These are phyloP conservation scores for Mimachlamys varia DNA, from an alignment of 2,888 invertebrate species.

Conservation along the genomic window DNA sequence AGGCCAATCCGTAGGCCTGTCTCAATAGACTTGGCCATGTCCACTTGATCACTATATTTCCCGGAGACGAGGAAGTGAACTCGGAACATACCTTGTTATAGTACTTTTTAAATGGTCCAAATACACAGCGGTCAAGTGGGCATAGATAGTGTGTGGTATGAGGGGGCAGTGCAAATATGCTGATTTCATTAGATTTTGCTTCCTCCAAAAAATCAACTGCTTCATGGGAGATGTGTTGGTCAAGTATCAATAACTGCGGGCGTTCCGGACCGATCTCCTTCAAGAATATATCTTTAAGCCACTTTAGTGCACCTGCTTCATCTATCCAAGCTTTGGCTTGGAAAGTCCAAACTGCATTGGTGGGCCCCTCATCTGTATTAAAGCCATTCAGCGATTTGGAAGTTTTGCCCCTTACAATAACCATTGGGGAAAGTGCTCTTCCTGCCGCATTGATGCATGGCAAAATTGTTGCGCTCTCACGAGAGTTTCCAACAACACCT, in stretches of 20 bases:
- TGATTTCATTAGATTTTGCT: background rate
- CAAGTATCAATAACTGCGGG: constrained; percentile 37
- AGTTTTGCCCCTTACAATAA: constrained; percentile 44
- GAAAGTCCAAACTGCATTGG: constrained; percentile 32
- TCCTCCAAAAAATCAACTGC: constrained; percentile 7
- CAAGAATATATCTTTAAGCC: constrained; percentile 18
- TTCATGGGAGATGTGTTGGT: constrained; percentile 24
- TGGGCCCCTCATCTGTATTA: background rate
- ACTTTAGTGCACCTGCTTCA: background rate
- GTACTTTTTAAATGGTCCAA: constrained; percentile 35
- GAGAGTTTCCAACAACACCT: background rate
- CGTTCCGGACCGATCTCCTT: background rate
- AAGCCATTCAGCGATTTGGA: constrained; percentile 40
- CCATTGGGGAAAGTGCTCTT: constrained; percentile 36
- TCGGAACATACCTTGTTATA: constrained; percentile 22
- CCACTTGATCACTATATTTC: constrained; percentile 2
- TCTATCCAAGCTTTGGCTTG: constrained; percentile 34
- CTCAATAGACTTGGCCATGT: constrained; percentile 28
- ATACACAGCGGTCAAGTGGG: constrained; percentile 35
- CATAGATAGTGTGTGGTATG: constrained; percentile 36
- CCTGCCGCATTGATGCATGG: too few species aligned
- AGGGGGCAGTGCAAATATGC: constrained; percentile 18
- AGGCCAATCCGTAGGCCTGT: background rate
- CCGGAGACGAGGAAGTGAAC: background rate
- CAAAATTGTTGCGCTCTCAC: constrained; percentile 17